Conservation (phyloP, 2,113 vertebrate genomes). For the Pandion haliaetus region DNA sequence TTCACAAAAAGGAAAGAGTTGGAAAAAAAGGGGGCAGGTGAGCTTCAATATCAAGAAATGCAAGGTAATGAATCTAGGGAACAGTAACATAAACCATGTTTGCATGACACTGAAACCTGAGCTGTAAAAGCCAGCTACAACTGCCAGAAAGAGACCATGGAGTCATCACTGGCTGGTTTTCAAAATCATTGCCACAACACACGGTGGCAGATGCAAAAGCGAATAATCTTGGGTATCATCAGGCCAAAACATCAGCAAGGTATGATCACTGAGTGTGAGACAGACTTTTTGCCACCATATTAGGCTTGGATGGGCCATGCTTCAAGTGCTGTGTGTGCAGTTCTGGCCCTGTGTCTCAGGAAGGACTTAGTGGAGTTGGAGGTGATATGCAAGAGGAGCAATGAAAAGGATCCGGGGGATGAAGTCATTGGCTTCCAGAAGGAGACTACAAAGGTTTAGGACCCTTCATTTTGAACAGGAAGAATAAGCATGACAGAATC, state of each 20-base stretch:
- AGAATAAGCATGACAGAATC: not conserved
- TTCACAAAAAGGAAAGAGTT: not conserved
- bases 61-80: not conserved
- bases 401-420: not conserved
- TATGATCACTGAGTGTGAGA: not conserved
- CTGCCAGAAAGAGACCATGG: not conserved
- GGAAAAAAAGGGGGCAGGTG: not conserved
- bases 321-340: not conserved
- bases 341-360: not conserved
- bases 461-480: not conserved
- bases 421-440: not conserved
- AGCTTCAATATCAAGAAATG: not conserved
- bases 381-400: rapidly evolving
- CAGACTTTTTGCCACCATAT: not conserved
- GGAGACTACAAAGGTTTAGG: not conserved
- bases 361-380: not conserved
- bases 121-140: not conserved
- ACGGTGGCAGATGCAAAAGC: not conserved
- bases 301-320: not conserved
- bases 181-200: not conserved
- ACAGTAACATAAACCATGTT: not conserved
- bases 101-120: not conserved
- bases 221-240: not conserved
- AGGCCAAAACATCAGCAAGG: not conserved
- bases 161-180: not conserved